phyloP scores from a whole-genome alignment of 30 jellyfish, hydroid and myxozoan genomes.

The Haliclystus octoradiatus region DNA sequence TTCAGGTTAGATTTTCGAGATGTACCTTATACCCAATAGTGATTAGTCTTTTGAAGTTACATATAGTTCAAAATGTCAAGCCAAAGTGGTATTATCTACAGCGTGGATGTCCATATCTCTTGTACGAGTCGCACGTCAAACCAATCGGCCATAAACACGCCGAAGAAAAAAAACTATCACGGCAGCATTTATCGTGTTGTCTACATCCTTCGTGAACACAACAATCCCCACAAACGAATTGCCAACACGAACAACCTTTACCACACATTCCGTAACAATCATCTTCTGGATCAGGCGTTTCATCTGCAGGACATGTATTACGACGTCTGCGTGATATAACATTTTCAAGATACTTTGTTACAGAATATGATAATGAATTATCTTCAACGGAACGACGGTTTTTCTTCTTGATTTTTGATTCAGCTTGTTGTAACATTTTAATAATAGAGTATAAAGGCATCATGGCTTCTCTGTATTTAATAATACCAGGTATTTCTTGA shows the following conservation, averaged over 20 bases:
- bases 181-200: background rate
- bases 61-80: too few relatives aligned
- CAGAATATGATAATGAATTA: background rate
- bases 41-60: too few relatives aligned
- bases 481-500: background rate
- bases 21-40: too few relatives aligned
- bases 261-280: background rate
- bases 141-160: background rate
- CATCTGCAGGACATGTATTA: background rate
- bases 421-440: background rate
- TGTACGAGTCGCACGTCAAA: background rate
- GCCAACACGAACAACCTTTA: background rate
- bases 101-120: too few relatives aligned
- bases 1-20: too few relatives aligned
- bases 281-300: background rate
- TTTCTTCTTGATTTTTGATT: too few relatives aligned
- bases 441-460: background rate
- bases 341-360: background rate
- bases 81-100: too few relatives aligned
- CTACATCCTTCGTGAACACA: background rate
- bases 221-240: background rate
- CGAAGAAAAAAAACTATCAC: background rate
- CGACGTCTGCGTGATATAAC: background rate
- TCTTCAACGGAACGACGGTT: background rate
- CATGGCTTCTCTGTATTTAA: background rate